These are phyloP conservation scores for Ameiurus melas DNA, from an alignment of 2,113 vertebrate species.

Conservation along the genomic window DNA sequence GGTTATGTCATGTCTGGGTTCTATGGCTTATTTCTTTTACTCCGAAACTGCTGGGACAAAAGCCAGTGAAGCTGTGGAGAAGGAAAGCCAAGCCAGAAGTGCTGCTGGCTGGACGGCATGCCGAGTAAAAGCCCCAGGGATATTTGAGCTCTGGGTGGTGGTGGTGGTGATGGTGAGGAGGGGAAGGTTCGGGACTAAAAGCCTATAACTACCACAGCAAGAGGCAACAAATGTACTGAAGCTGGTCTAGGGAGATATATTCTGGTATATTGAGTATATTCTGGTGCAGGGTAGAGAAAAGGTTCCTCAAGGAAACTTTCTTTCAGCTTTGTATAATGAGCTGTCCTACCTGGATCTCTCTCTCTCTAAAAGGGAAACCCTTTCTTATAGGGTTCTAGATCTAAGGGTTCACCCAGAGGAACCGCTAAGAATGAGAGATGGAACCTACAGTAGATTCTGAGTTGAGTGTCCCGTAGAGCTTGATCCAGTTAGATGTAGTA, in stretches of 20 bases:
- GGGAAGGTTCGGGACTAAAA: background rate
- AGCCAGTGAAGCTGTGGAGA: constrained; percentile 60
- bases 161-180: background rate
- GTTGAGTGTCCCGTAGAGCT: background rate
- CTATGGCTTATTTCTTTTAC: constrained; percentile 58
- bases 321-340: background rate
- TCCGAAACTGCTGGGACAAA: constrained; percentile 55
- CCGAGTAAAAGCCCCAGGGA: constrained; percentile 48
- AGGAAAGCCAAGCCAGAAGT: constrained; percentile 60
- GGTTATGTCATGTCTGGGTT: constrained; percentile 60
- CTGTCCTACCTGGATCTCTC: background rate
- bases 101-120: constrained; percentile 60
- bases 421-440: background rate
- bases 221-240: constrained; percentile 11
- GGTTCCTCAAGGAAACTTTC: background rate
- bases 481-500: background rate
- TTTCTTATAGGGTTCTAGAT: background rate
- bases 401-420: background rate
- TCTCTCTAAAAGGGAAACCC: background rate
- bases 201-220: background rate
- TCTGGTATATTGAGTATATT: too few relatives aligned
- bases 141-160: constrained; percentile 30
- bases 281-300: background rate
- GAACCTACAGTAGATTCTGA: background rate
- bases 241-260: background rate